Conservation (phyloP, 2,113 vertebrate genomes). For the Hyaena hyaena region DNA sequence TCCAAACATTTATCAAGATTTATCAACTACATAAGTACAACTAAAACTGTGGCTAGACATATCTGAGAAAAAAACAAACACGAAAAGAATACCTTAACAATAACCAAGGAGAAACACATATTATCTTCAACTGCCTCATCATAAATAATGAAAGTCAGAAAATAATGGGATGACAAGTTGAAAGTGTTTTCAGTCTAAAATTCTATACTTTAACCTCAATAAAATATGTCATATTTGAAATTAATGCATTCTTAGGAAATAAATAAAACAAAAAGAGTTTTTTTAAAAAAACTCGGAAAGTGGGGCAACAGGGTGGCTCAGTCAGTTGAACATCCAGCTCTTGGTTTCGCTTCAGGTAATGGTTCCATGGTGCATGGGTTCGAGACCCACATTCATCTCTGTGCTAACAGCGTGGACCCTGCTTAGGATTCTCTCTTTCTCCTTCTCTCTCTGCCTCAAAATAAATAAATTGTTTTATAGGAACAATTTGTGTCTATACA, state of each 20-base stretch:
- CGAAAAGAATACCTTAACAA: neutral
- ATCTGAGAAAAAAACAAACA: neutral
- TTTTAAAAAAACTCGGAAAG: too few species aligned
- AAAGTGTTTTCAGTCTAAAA: neutral
- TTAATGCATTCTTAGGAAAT: neutral
- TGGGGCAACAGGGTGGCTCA: too few species aligned
- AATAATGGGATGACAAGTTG: neutral
- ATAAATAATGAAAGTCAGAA: neutral
- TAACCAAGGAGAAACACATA: neutral
- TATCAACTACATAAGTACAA: neutral
- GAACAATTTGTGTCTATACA: neutral
- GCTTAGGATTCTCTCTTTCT: too few species aligned
- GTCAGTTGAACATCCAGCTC: too few species aligned
- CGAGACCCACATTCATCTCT: too few species aligned
- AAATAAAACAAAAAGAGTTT: neutral
- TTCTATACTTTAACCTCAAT: neutral
- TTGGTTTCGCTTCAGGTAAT: too few species aligned
- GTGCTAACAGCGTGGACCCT: too few species aligned
- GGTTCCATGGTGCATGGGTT: too few species aligned
- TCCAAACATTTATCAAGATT: neutral
- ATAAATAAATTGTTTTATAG: neutral
- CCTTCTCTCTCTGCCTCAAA: too few species aligned
- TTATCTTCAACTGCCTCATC: neutral
- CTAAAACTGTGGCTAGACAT: neutral
- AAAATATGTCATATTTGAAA: neutral